Base-by-base conservation (phyloP, 2,888 invertebrate genomes). In the Torymus tubicola region DNA sequence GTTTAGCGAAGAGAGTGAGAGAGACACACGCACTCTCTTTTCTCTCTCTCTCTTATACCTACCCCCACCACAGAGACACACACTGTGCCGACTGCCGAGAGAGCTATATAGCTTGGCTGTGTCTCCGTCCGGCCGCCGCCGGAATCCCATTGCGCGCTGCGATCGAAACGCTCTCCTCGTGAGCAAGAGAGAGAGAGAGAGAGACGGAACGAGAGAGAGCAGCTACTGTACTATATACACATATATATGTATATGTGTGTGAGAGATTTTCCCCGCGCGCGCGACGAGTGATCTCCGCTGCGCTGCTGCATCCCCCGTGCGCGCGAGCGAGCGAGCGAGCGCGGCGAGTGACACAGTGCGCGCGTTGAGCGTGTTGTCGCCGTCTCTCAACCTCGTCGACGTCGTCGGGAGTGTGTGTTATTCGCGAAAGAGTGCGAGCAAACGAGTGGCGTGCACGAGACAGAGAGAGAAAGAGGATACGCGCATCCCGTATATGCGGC, bases 101-200 rank as follows among this genome's bases (percentile, higher is more conserved):
- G 42, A 2, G 42, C 63, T 63, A 42, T 63, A 42, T 53, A 76
- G 76, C 76, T 76, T 76, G 67, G 75, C n/a, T 21, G 68, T 75
- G 60, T 75, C 68, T 68, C 75, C 74, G 75, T 24, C n/a, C 21
- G 14, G 14, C 63, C 55, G 61, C 55, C 72, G 52, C 50, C 64
- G n/a, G 77, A 70, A 64, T 55, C 77, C 77, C 70, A 77, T 70
- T 70, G 77, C 18, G 78, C 72, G 78, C 78, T 78, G 78, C 78
- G 72, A 78, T 78, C 72, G 78, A 65, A 71, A 72, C 58, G 72
- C 67, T 42, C 42, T 42, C 1, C 42, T 42, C 1, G 5, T 8
- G 42, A 5, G 42, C 42, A 42, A 42, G 42, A 42, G 42, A 42
- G 42, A 42, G 42, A 42, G 8, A 42, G 42, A 42, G 42, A 42